Conservation (phyloP, 2,888 invertebrate genomes). For the Ornithoptera priamus region DNA sequence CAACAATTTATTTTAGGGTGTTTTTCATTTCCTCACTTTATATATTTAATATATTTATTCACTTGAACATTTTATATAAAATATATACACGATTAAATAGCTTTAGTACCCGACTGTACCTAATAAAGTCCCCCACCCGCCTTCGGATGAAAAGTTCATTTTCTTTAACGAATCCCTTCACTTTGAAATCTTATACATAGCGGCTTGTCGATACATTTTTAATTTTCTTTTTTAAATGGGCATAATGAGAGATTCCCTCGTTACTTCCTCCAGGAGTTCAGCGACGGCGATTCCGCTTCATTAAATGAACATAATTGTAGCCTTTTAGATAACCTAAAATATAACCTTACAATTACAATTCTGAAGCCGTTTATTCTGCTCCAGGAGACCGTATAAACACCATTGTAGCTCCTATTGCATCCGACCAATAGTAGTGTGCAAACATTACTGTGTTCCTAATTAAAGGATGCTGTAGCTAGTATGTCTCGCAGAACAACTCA, state of each 20-base stretch:
- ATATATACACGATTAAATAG: neutral
- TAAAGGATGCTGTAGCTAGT: no score
- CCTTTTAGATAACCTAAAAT: neutral
- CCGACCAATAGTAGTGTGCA: no score
- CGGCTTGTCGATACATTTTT: conserved; percentile 48
- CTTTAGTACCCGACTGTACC: conserved; percentile 45
- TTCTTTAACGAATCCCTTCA: conserved; percentile 61
- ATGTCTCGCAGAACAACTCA: no score
- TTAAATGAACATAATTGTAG: conserved; percentile 44
- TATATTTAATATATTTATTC: no score
- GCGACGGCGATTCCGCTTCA: conserved; percentile 39
- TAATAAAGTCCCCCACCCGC: conserved; percentile 46
- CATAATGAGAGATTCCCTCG: neutral
- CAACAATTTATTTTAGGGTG: no score
- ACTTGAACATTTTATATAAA: no score
- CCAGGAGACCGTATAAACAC: no score
- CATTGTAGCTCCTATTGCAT: no score
- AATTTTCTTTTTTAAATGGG: conserved; percentile 42
- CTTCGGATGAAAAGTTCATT: conserved; percentile 62
- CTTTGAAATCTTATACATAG: conserved; percentile 60
- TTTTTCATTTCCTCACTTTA: no score
- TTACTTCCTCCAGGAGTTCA: conserved; percentile 42
- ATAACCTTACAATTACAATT: no score
- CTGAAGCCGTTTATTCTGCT: no score
- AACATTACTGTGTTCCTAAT: no score